Evolutionary conservation across 2,888 invertebrate genomes (phyloP), one percentile per base, ranked within the genome.

Genomic region (Drosophila niveifrons): DNA sequence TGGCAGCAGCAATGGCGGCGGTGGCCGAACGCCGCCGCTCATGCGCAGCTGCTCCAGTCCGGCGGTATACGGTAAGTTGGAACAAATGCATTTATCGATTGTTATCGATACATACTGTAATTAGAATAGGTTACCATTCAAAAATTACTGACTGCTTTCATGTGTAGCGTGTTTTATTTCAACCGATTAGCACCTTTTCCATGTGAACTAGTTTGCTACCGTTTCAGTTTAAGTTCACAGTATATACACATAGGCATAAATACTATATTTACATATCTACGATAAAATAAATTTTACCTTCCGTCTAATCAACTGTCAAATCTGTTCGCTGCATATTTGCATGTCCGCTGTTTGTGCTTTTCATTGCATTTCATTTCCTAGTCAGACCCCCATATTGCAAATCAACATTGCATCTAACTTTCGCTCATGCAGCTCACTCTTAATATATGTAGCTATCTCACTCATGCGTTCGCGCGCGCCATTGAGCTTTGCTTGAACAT

Each of bases 31-130:
- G 51, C 90, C 92, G 65, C 90, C 92, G 61, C 91, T 93, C 72
- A 91, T 92, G 90, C 93, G 93, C 88, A 94, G 93, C 90, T 93
- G 94, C 73, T 94, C 94, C 78, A 94, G 94, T 91, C 94, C 94
- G 73, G 92, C 93, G 75, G 91, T 92, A 69, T 91, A 93, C 76
- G 92, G 92, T 92, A 73, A 91, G 63, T 56, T 2, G n/a, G n/a
- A 11, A 6, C 11, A 3, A 31, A 50, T 53, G 23, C n/a, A 13
- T 23, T 10, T 50, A 50, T 8, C n/a, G 36, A 36, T 36, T 36
- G 36, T 2, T 11, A n/a, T n/a, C n/a, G 4, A 6, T 3, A 36
- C 34, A n/a, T 11, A 36, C n/a, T 36, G 11, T 1, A n/a, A 36
- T 11, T 23, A 23, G 23, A 23, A 23, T 23, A 23, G 23, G 23